A percentile compares a stretch with the other conserved stretches of the same genome.
These are phyloP conservation scores for Anthoscopus minutus DNA, from an alignment of 2,113 vertebrate species.

Conservation along the genomic window DNA sequence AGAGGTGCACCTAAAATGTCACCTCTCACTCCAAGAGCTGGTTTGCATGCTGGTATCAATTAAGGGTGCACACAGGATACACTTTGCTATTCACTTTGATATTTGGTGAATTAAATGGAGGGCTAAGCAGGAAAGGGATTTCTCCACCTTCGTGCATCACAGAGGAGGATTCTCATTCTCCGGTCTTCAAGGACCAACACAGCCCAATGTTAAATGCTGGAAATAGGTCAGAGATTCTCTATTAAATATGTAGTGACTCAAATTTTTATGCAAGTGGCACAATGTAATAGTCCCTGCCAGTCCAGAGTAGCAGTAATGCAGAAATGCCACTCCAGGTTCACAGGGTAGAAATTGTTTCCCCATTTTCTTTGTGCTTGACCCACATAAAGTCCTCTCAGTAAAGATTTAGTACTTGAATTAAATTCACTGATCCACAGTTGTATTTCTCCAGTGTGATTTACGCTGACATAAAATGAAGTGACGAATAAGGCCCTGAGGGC, in stretches of 20 bases:
- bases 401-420: constrained; percentile 42
- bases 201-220: background rate
- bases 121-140: background rate
- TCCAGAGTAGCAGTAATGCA: background rate
- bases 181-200: background rate
- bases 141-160: background rate
- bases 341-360: background rate
- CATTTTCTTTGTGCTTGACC: constrained; percentile 10
- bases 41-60: background rate
- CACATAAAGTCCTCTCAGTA: constrained; percentile 35
- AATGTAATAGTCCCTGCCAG: background rate
- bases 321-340: background rate
- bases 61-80: background rate
- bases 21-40: background rate
- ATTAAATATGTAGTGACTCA: background rate
- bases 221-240: constrained; percentile 26
- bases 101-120: background rate
- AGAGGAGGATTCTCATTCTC: background rate
- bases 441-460: constrained; percentile 47
- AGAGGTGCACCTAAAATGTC: background rate
- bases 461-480: constrained; percentile 28
- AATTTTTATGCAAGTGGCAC: background rate
- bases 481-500: constrained; percentile 22
- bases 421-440: constrained; percentile 21
- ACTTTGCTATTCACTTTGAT: background rate